Conservation (phyloP, 2,888 invertebrate species). For the Drosophila gaucha region DNA sequence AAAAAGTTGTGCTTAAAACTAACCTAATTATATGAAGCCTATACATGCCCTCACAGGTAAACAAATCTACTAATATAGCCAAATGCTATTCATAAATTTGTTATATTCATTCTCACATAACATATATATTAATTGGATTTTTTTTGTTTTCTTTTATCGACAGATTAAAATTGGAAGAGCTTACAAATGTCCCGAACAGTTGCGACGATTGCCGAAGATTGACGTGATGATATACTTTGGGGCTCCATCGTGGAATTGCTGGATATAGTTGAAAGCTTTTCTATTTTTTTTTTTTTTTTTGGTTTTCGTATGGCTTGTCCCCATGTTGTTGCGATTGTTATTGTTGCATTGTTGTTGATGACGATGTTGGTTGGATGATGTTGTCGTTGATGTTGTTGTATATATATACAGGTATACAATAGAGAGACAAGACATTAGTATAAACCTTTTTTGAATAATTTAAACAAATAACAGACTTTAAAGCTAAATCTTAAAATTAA, state of each 20-base stretch:
- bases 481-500: constrained; percentile 63
- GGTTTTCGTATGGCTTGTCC: constrained; percentile 7
- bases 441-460: constrained; percentile 70
- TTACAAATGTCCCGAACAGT: constrained; percentile 50
- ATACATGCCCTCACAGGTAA: constrained; percentile 22
- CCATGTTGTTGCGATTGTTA: constrained; percentile 13
- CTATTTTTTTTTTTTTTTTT: neutral
- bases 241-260: constrained; percentile 9
- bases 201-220: constrained; percentile 1
- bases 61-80: constrained; percentile 24
- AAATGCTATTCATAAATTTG: constrained; percentile 24
- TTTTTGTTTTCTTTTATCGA: constrained; percentile 16
- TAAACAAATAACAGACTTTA: constrained; percentile 74
- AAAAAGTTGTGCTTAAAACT: constrained; percentile 48
- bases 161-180: constrained; percentile 73
- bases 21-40: constrained; percentile 33
- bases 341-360: constrained; percentile 13
- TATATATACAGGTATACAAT: constrained; percentile 79
- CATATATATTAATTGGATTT: constrained; percentile 24
- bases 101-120: constrained; percentile 20
- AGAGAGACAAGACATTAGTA: constrained; percentile 79
- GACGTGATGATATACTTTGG: neutral
- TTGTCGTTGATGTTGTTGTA: constrained; percentile 48
- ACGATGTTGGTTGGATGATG: constrained; percentile 17
- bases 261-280: constrained; percentile 10